Base-by-base conservation (phyloP, 2,113 vertebrate species). In the Hypanus sabinus region DNA sequence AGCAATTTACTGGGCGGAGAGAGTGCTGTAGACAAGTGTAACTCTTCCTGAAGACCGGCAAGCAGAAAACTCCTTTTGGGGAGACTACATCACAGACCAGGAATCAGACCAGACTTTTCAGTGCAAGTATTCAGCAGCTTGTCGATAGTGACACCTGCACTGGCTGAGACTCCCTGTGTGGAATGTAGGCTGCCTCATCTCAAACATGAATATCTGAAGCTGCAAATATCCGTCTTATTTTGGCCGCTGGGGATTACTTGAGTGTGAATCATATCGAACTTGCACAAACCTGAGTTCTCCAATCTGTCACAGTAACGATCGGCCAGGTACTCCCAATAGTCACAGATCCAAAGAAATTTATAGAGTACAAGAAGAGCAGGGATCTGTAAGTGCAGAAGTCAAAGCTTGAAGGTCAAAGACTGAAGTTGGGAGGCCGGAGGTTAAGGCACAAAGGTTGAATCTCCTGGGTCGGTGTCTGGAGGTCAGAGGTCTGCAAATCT, bases 111-210 rank as follows among this genome's bases (percentile, higher is more conserved):
- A 65, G 60, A 90, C 60, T 68, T 68, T 30, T 62, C 57, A 14
- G 27, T 65, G 60, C 57, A 62, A 88, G 57, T 88, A 5, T 68
- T 90, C 85, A 90, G 85, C 85, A 90, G 85, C 60, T 65, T 90
- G 85, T 60, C 16, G 85, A 60, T 90, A 22, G 30, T 68, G 60
- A 90, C 85, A 90, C 85, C 62, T 12, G 60, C 60, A 65, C 85
- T 90, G 85, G 85, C 85, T 90, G 85, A n/a, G 60, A 68, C 60
- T 90, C 85, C 83, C 85, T 90, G 85, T 65, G 60, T 33, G 85
- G 30, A 90, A 9, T 33, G 85, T 62, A 62, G n/a, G 85, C 85
- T 65, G 85, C 60, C n/a, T 90, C 85, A 65, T 65, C 57, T 90
- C 85, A 88, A 88, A 88, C 27, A n/a, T 18, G 85, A 65, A 88